Evolutionary conservation across 2,888 invertebrate genomes (phyloP), one percentile per base, ranked within the genome.

Genomic region (Protonemura montana): DNA sequence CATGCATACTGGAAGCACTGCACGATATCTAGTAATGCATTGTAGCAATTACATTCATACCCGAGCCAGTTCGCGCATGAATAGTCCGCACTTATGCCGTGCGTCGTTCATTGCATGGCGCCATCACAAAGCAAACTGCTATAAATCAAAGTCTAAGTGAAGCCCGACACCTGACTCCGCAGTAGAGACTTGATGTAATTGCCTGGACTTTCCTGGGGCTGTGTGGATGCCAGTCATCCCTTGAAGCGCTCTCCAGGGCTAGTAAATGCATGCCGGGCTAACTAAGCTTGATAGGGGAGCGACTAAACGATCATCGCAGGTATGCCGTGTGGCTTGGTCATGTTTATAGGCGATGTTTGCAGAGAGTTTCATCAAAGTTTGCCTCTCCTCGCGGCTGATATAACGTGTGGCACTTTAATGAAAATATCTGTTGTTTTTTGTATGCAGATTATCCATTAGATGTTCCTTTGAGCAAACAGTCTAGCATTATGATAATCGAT

Each of bases 101-200:
- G 35, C 35, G 10, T 3, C 35, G 35, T 35, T 35, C 35, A 35
- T 6, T 35, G 35, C 35, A 35, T 10, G 35, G 35, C 35, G 26
- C 78, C 5, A 78, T 26, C 28, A 78, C 78, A 78, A 78, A 26
- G 78, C 10, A 78, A 10, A 78, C 28, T 76, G 76, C 76, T 78
- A 78, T 78, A 78, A 78, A 27, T 78, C 78, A 78, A 28, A 78
- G 26, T 5, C 78, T 27, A 78, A 78, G 26, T 78, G 78, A 78
- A 26, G 25, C 28, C 26, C 1, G 28, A 78, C 78, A 78, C 78
- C 78, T 25, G 28, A 28, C 59, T 59, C 59, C 59, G 3, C 59
- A 41, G 13, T 13, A 7, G 41, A 41, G 13, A 41, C 41, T 41
- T 41, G 41, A 7, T 41, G 5, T 41, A 41, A 41, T 41, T 41